phyloP scores from a whole-genome alignment of 1,140 invertebrate genomes.

The Drosophila erecta region DNA sequence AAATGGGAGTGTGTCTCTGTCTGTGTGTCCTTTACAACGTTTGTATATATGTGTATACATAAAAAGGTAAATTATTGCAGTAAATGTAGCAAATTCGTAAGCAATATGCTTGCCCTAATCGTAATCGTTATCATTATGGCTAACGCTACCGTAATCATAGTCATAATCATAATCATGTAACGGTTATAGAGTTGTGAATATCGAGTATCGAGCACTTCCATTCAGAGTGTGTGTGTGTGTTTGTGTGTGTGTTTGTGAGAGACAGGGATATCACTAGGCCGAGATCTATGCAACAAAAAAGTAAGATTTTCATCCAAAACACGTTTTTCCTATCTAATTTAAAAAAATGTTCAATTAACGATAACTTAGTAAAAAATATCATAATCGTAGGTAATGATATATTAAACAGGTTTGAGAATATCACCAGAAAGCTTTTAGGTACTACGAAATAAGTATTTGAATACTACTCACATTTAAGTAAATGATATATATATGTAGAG shows the following conservation, averaged over 20 bases:
- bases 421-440: too few species aligned
- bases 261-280: constrained; percentile 16
- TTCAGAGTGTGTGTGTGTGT: constrained; percentile 38
- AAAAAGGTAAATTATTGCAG: constrained; percentile 81
- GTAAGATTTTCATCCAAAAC: constrained; percentile 1
- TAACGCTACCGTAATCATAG: constrained; percentile 25
- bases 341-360: too few species aligned
- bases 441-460: too few species aligned
- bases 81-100: constrained; percentile 81
- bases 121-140: constrained; percentile 26
- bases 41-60: constrained; percentile 43
- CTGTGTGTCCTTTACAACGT: constrained; percentile 24
- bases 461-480: too few species aligned
- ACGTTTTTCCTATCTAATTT: not conserved
- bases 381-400: too few species aligned
- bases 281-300: constrained; percentile 28
- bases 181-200: constrained; percentile 50
- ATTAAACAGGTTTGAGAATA: too few species aligned
- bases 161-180: constrained; percentile 38
- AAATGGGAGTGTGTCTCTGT: constrained; percentile 13
- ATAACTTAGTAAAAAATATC: too few species aligned
- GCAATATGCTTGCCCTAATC: constrained; percentile 75
- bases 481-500: too few species aligned
- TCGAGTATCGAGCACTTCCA: constrained; percentile 49
- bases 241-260: constrained; percentile 1